Base-by-base conservation (phyloP, 2,113 vertebrate genomes). In the Podiceps cristatus region DNA sequence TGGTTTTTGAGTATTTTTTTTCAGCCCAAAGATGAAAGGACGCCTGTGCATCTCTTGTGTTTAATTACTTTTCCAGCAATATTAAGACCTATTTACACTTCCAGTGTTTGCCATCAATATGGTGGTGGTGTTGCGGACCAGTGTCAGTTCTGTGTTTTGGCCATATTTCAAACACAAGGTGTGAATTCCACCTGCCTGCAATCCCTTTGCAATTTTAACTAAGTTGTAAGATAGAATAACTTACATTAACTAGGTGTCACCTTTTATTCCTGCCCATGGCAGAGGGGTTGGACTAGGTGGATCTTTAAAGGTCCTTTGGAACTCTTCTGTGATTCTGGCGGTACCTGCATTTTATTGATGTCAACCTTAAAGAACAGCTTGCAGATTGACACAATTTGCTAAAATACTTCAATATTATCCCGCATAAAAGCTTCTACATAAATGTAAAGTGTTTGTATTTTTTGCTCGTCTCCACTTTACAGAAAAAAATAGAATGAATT, bases 41-140 rank as follows among this genome's bases (percentile, higher is more conserved):
- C 0, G 1, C 24, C 42, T 24, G 5, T 35, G 29, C 6, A 22
- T 25, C 14, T 79, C 28, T 31, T 53, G 18, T 17, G 11, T 55
- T 60, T 74, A n/a, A 52, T 78, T n/a, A 24, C 9, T 64, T 86
- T 68, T 73, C 6, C 4, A 53, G 29, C 13, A 40, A 2, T 79
- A 17, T 28, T 37, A 71, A 24, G 28, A 16, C 13, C 7, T 33
- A 11, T 45, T 13, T 44, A 49, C 17, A 45, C 76, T 89, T 67
- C 13, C 5, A 9, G 0, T 13, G 23, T 77, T 49, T 83, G 53
- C 45, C 20, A 24, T 0, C 0, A 35, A 64, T 47, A 31, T 0
- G 0, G 52, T 59, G 40, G 2, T 74, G 35, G 7, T 80, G 5
- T 10, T 68, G 67, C 91, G 63, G 31, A 3, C n/a, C 52, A 7